phyloP scores from a whole-genome alignment of 1,140 invertebrate species.

The Acromyrmex heyeri region DNA sequence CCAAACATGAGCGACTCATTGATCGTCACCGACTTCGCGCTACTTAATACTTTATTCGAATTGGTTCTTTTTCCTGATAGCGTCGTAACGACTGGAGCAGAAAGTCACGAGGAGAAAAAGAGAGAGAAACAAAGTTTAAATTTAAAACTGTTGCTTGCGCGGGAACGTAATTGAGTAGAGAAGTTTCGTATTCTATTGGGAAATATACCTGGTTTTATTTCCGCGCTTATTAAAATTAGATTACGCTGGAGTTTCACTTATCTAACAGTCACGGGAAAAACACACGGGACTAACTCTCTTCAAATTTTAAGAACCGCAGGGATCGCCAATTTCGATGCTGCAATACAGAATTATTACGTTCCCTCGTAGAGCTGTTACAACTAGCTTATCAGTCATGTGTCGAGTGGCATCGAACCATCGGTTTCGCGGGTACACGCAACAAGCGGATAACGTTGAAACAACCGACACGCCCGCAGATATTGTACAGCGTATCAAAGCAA shows the following conservation, averaged over 20 bases:
- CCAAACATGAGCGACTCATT: neutral
- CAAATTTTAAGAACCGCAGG: slow-evolving; percentile 13
- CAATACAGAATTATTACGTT: neutral
- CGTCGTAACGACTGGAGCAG: neutral
- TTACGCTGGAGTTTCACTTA: neutral
- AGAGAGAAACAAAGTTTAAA: slow-evolving; percentile 19
- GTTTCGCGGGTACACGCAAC: slow-evolving; percentile 20
- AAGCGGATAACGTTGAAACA: slow-evolving; percentile 52
- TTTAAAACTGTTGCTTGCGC: slow-evolving; percentile 5
- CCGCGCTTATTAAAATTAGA: slow-evolving; percentile 35
- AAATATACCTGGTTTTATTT: slow-evolving; percentile 22
- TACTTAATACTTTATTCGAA: neutral
- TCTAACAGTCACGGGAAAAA: neutral
- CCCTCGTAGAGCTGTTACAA: neutral
- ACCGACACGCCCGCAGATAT: slow-evolving; percentile 54
- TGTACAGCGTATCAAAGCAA: slow-evolving; percentile 34
- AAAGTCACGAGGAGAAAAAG: neutral
- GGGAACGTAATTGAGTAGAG: slow-evolving; percentile 15
- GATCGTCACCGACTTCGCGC: slow-evolving; percentile 15
- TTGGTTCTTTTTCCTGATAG: neutral
- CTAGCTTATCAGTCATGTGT: slow-evolving; percentile 16
- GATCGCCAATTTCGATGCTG: slow-evolving; percentile 4
- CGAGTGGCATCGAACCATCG: slow-evolving; percentile 19
- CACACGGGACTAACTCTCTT: neutral
- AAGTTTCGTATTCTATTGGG: slow-evolving; percentile 26